Evolutionary conservation across 2,797 vertebrate genomes (phyloP).

Genomic region (Eidolon dupreanum): DNA sequence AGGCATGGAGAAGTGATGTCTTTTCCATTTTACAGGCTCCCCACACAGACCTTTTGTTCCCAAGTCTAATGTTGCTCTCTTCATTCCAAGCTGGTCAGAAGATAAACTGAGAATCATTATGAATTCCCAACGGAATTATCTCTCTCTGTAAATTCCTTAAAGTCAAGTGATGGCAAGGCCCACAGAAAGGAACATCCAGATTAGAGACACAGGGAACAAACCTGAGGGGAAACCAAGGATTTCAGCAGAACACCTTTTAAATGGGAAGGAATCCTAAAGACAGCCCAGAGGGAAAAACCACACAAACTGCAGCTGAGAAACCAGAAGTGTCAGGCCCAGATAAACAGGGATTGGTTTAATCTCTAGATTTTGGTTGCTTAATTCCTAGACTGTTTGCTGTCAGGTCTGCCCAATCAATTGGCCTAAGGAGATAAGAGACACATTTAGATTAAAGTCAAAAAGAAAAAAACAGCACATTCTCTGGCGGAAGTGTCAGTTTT

Average conservation of each 20-base stretch:
- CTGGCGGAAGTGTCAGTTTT: not conserved
- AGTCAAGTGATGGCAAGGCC: not conserved
- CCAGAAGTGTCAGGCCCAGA: not conserved
- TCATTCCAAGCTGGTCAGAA: not conserved
- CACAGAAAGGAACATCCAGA: not conserved
- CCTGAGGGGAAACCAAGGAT: not conserved
- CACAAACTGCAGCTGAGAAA: not conserved
- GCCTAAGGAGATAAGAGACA: not conserved
- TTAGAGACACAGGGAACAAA: not conserved
- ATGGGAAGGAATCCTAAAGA: not conserved
- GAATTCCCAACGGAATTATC: not conserved
- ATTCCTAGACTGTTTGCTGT: not conserved
- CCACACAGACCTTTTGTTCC: not conserved
- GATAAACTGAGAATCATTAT: not conserved
- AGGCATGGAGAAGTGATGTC: not conserved
- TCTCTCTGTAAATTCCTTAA: not conserved
- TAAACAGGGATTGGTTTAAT: not conserved
- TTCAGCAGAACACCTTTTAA: not conserved
- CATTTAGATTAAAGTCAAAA: conserved; percentile 13
- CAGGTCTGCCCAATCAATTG: not conserved
- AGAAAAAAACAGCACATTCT: not conserved
- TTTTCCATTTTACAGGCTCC: not conserved
- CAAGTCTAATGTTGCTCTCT: not conserved
- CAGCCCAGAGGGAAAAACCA: not conserved
- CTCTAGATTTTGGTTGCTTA: not conserved